phyloP scores from a whole-genome alignment of 2,888 invertebrate species.

The Epinotia nisella region DNA sequence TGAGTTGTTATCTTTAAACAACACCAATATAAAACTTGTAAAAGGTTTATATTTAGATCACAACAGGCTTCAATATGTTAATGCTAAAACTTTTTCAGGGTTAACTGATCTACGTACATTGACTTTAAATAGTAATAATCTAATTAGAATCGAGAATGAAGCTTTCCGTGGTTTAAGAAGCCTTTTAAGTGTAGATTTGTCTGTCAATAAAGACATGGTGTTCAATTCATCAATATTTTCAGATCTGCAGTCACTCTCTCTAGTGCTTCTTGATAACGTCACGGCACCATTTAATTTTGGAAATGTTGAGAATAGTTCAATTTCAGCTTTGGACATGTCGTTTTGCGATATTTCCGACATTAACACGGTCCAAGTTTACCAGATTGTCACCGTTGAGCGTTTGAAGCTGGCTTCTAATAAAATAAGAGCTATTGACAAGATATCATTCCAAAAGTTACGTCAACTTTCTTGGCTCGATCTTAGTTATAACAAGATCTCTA shows the following conservation, averaged over 20 bases:
- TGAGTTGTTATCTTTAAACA: slow-evolving; percentile 23
- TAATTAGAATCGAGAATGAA: slow-evolving; percentile 23
- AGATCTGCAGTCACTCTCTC: slow-evolving; percentile 5
- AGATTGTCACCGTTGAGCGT: slow-evolving; percentile 20
- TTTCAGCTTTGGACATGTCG: slow-evolving; percentile 21
- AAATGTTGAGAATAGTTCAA: slow-evolving; percentile 11
- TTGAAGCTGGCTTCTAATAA: slow-evolving; percentile 28
- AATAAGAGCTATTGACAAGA: slow-evolving; percentile 29
- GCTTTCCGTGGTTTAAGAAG: slow-evolving; percentile 15
- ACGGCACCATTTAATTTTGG: slow-evolving; percentile 11
- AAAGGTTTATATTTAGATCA: slow-evolving; percentile 29
- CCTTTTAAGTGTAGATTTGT: slow-evolving; percentile 18
- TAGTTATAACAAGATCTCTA: slow-evolving; percentile 34
- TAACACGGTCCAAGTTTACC: slow-evolving; percentile 12
- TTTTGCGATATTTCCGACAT: slow-evolving; percentile 28
- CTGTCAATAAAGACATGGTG: slow-evolving; percentile 21
- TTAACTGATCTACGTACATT: slow-evolving; percentile 10
- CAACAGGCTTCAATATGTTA: slow-evolving; percentile 25
- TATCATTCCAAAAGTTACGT: slow-evolving; percentile 26
- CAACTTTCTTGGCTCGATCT: slow-evolving; percentile 33
- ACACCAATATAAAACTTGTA: slow-evolving; percentile 21
- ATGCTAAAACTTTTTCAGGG: slow-evolving; percentile 17
- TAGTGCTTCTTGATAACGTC: slow-evolving; percentile 13
- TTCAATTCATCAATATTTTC: slow-evolving; percentile 38
- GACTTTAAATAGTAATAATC: slow-evolving; percentile 14